Evolutionary conservation across 2,797 vertebrate genomes (phyloP).

Genomic region (Acropternis orthonyx): DNA sequence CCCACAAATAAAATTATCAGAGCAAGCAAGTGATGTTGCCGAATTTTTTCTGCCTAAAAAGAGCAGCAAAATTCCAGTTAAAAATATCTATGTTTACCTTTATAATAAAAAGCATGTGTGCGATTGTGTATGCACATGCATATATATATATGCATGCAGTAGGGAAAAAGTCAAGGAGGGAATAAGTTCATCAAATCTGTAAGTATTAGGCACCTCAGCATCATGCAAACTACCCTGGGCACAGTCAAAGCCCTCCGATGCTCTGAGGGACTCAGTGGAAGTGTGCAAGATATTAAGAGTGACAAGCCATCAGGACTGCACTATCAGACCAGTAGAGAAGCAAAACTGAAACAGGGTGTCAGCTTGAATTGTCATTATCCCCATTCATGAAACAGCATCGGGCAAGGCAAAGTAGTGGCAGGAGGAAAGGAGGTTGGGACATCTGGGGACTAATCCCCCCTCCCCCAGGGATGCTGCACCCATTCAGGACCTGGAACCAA

Average conservation of each 20-base stretch:
- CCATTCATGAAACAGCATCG: neutral
- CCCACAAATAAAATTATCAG: slow-evolving; percentile 4
- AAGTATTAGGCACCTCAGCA: neutral
- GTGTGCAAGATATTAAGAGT: slow-evolving; percentile 12
- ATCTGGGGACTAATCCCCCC: slow-evolving; percentile 27
- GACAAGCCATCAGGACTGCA: slow-evolving; percentile 27
- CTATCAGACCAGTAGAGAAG: neutral
- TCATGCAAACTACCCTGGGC: neutral
- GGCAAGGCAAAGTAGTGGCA: neutral
- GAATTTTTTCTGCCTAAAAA: slow-evolving; percentile 18
- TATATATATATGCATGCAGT: neutral
- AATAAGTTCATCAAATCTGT: neutral
- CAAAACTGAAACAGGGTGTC: slow-evolving; percentile 37
- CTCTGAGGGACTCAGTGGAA: neutral
- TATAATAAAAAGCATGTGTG: neutral
- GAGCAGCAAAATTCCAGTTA: neutral
- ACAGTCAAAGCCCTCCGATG: neutral
- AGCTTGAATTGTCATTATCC: slow-evolving; percentile 8
- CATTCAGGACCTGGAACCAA: neutral
- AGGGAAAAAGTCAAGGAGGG: neutral
- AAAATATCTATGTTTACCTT: neutral
- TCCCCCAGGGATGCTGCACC: slow-evolving; percentile 20
- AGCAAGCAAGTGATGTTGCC: neutral
- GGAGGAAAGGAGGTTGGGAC: slow-evolving; percentile 22
- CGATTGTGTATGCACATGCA: neutral